Base-by-base conservation (phyloP, 2,113 vertebrate species). In the Holacanthus passer region DNA sequence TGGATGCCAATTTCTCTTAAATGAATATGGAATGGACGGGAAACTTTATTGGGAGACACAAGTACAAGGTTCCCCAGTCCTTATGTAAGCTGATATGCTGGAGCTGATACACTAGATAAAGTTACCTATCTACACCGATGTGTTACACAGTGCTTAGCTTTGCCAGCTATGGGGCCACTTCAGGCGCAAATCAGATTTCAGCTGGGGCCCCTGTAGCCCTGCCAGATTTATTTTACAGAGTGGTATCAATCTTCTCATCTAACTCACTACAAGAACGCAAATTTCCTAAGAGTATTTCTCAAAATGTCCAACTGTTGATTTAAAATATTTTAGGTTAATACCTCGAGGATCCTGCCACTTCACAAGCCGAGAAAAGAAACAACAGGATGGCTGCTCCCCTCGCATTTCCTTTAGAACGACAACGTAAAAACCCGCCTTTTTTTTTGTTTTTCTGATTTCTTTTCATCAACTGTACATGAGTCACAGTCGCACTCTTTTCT, bases 261-360 rank as follows among this genome's bases (percentile, higher is more conserved):
- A 29, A 56, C 27, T 31, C 20, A 20, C 53, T 55, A 8, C n/a
- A 55, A 27, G 48, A 53, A 53, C n/a, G 22, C 50, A 14, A 27
- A 27, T 55, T 55, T 14, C 53, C 52, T n/a, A 53, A 24, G 11
- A 4, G 1, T 24, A 53, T 24, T 53, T 53, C n/a, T 24, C 53
- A 55, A 27, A 55, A 27, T 50, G n/a, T 55, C 11, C 4, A 55
- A 55, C 53, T 27, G 53, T 13, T 27, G 11, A 27, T 31, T 74
- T 17, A 35, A 59, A 74, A 6, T 35, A 52, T 37, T 70, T 43
- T 53, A 32, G 62, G 41, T 29, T 48, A 17, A 55, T 62, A 19
- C n/a, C 58, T 48, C 83, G 31, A 37, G 24, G 31, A 74, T 79
- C 66, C 35, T 56, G 47, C 73, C 58, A 59, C 79, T 69, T 58